phyloP scores from a whole-genome alignment of 2,797 vertebrate genomes.

The Pteropus rufus region DNA sequence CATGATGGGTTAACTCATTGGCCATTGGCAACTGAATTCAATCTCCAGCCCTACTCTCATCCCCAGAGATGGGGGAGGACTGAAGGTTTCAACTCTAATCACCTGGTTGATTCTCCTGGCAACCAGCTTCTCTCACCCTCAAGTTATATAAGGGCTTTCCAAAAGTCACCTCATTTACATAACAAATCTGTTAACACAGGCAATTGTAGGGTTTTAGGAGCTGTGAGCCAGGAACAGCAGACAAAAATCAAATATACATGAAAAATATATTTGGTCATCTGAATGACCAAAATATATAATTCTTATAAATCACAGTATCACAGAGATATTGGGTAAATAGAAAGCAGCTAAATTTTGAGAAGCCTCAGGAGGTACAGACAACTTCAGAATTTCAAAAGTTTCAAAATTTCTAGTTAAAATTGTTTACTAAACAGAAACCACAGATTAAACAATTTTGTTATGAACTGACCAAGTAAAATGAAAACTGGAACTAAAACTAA shows the following conservation, averaged over 20 bases:
- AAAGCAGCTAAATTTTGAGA: neutral
- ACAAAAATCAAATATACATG: neutral
- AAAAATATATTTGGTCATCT: neutral
- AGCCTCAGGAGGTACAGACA: neutral
- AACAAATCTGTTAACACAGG: neutral
- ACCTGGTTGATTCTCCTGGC: neutral
- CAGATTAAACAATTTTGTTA: neutral
- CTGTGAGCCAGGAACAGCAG: neutral
- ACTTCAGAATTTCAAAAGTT: neutral
- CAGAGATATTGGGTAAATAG: neutral
- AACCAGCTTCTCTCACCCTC: neutral
- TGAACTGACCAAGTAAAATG: neutral
- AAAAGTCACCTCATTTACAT: neutral
- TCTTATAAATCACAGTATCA: neutral
- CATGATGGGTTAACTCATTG: neutral
- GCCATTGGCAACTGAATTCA: neutral
- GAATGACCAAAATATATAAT: neutral
- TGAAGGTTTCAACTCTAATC: neutral
- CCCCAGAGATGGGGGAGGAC: neutral
- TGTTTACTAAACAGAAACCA: neutral
- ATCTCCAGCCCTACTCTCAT: neutral
- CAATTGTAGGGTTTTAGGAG: neutral
- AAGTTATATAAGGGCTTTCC: neutral
- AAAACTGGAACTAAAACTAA: neutral
- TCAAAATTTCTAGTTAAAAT: neutral